These are phyloP conservation scores for Ceratina australensis DNA, from an alignment of 1,140 invertebrate genomes.

Conservation along the genomic window DNA sequence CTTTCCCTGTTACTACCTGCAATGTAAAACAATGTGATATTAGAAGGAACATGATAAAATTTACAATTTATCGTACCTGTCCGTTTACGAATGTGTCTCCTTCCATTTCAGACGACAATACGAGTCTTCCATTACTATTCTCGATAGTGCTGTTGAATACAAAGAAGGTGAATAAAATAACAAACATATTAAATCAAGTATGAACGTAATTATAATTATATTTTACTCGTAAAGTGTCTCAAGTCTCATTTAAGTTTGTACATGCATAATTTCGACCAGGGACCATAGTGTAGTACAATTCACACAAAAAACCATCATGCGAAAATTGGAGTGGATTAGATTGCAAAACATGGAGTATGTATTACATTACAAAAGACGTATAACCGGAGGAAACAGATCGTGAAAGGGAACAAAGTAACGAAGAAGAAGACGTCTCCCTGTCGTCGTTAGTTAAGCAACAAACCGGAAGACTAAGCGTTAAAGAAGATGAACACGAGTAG, in stretches of 20 bases:
- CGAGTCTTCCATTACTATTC: conserved; percentile 78
- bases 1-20: conserved; percentile 68
- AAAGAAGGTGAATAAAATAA: conserved; percentile 34
- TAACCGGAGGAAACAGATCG: neutral
- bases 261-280: neutral
- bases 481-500: neutral
- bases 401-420: neutral
- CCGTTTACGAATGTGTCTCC: conserved; percentile 85
- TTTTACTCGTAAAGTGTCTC: no score
- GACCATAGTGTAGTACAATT: neutral
- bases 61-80: conserved; percentile 71
- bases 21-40: neutral
- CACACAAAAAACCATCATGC: neutral
- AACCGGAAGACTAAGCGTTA: neutral
- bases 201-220: conserved; percentile 5
- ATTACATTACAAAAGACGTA: neutral
- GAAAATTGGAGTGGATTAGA: neutral
- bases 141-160: conserved; percentile 72
- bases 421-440: neutral
- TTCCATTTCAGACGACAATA: conserved; percentile 77
- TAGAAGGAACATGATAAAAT: neutral
- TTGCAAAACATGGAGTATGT: no score
- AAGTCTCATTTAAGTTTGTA: neutral
- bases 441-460: neutral
- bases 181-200: neutral